These are phyloP conservation scores for Leptinotarsa juncta DNA, from an alignment of 2,888 invertebrate species.

Conservation along the genomic window DNA sequence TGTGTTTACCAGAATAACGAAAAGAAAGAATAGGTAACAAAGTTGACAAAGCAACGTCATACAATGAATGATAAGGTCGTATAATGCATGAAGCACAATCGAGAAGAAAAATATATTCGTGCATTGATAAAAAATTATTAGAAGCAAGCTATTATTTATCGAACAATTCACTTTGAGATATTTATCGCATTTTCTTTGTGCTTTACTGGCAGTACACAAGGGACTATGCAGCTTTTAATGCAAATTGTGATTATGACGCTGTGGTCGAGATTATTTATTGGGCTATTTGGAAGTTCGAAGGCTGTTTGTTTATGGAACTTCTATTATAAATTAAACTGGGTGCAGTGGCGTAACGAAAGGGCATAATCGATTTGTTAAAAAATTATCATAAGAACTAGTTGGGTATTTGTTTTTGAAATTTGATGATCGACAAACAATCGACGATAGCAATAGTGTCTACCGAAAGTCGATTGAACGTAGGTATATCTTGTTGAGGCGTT, in stretches of 20 bases:
- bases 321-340: slow-evolving; percentile 4
- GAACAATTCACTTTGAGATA: slow-evolving; percentile 20
- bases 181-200: slow-evolving; percentile 19
- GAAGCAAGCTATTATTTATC: slow-evolving; percentile 26
- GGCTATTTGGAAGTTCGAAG: slow-evolving; percentile 25
- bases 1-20: neutral
- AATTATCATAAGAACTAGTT: too few relatives aligned
- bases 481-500: too few relatives aligned
- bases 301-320: slow-evolving; percentile 15
- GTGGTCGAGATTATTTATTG: slow-evolving; percentile 24
- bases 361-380: neutral
- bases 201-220: neutral
- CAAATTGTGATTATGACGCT: slow-evolving; percentile 28
- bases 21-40: neutral
- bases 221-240: slow-evolving; percentile 23
- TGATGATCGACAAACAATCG: too few relatives aligned
- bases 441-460: too few relatives aligned
- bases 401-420: too few relatives aligned
- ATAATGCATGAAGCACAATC: slow-evolving; percentile 12
- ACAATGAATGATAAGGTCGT: slow-evolving; percentile 18
- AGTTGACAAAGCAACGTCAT: neutral
- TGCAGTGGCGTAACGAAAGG: slow-evolving; percentile 1
- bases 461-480: too few relatives aligned
- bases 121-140: slow-evolving; percentile 9
- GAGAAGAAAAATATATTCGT: slow-evolving; percentile 8